phyloP scores from a whole-genome alignment of 2,797 vertebrate species.

The Arrhamphus sclerolepis region DNA sequence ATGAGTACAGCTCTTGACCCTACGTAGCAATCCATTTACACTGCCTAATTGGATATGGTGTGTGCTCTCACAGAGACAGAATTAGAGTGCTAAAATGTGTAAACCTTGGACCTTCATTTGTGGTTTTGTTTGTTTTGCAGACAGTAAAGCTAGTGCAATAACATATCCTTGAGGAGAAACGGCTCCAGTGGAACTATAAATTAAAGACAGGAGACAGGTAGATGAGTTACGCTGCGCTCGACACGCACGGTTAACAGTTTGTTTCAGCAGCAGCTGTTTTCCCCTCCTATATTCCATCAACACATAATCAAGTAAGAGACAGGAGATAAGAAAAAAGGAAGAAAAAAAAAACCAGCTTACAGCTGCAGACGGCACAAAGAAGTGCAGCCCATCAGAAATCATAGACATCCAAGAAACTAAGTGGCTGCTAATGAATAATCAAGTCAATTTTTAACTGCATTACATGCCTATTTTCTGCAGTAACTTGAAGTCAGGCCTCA shows the following conservation, averaged over 20 bases:
- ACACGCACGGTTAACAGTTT: constrained; percentile 53
- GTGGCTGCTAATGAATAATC: constrained; percentile 32
- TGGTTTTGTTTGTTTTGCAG: constrained; percentile 34
- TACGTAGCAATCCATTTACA: constrained; percentile 54
- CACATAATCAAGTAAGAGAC: constrained; percentile 28
- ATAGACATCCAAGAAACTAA: constrained; percentile 16
- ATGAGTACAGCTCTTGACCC: constrained; percentile 57
- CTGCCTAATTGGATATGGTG: constrained; percentile 62
- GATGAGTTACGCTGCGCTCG: constrained; percentile 25
- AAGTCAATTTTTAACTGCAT: constrained; percentile 18
- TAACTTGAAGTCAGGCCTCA: neutral
- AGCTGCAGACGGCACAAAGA: neutral
- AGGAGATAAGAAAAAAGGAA: constrained; percentile 20
- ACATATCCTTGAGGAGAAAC: constrained; percentile 39
- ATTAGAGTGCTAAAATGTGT: constrained; percentile 50
- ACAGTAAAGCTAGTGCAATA: constrained; percentile 5
- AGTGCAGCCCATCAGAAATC: constrained; percentile 20
- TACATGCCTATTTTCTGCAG: constrained; percentile 31
- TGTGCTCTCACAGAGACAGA: constrained; percentile 54
- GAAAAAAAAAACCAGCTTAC: constrained; percentile 19
- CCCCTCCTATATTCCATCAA: constrained; percentile 23
- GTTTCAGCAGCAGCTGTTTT: constrained; percentile 49
- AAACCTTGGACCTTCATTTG: constrained; percentile 33
- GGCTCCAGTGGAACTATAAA: constrained; percentile 39
- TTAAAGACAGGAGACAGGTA: constrained; percentile 46